Percentiles rank a stretch among this genome's conserved stretches.
These are phyloP conservation scores for Diadromus collaris DNA, from an alignment of 2,888 invertebrate genomes.

Conservation along the genomic window DNA sequence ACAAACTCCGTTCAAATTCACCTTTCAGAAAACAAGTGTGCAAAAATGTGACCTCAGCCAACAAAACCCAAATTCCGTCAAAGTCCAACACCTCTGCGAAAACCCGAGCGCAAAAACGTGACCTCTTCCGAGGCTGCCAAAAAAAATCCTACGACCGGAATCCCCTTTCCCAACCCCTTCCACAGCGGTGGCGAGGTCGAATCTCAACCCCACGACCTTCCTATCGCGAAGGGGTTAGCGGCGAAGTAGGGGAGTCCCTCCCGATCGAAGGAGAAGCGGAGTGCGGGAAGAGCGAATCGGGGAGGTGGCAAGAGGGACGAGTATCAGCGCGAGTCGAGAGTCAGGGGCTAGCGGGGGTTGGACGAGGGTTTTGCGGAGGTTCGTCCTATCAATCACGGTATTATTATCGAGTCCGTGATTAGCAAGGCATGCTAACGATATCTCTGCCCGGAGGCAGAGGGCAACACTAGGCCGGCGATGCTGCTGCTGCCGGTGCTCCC, in stretches of 20 bases:
- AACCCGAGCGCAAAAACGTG: too few relatives aligned
- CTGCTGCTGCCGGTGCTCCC: slow-evolving; percentile 22
- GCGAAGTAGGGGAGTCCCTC: slow-evolving; percentile 8
- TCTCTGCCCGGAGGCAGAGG: slow-evolving; percentile 75
- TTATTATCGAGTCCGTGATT: slow-evolving; percentile 80
- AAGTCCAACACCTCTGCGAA: not conserved
- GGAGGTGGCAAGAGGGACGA: slow-evolving; percentile 27
- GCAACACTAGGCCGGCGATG: slow-evolving; percentile 70
- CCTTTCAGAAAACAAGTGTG: too few relatives aligned
- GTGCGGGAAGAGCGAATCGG: slow-evolving; percentile 46
- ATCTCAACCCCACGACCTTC: slow-evolving; percentile 8
- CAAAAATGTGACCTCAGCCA: not conserved
- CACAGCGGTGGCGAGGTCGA: not conserved
- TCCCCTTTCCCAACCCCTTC: not conserved
- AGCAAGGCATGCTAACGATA: slow-evolving; percentile 80
- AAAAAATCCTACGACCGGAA: not conserved
- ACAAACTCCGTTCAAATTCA: not conserved
- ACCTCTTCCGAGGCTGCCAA: not conserved
- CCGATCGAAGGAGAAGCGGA: slow-evolving; percentile 2
- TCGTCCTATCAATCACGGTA: slow-evolving; percentile 80
- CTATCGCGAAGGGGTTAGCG: slow-evolving; percentile 3
- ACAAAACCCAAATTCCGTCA: not conserved
- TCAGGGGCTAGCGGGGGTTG: slow-evolving; percentile 36
- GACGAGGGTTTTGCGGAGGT: slow-evolving; percentile 67
- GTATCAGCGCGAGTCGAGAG: slow-evolving; percentile 37